Evolutionary conservation across 1,140 invertebrate species (phyloP).

Genomic region (Eciton burchellii): DNA sequence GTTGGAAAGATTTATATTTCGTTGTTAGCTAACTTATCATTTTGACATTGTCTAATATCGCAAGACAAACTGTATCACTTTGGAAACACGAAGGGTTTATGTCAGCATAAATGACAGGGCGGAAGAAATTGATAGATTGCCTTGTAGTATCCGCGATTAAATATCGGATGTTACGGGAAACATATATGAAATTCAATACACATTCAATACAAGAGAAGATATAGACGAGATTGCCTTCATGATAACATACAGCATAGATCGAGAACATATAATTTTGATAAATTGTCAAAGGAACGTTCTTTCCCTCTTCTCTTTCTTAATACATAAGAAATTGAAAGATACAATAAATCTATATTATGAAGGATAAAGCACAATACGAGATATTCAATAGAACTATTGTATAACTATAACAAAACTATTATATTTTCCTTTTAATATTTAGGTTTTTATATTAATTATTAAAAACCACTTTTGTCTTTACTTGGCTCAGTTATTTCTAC

Average conservation of each 20-base stretch:
- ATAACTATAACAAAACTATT: not conserved
- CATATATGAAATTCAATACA: conserved; percentile 26
- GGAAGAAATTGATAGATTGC: conserved; percentile 7
- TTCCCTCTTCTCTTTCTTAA: no score
- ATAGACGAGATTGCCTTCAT: conserved; percentile 9
- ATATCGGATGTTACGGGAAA: not conserved
- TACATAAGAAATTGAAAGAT: no score
- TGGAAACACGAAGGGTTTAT: not conserved
- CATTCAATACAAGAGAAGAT: not conserved
- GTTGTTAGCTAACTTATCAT: conserved; percentile 18
- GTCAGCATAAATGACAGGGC: not conserved
- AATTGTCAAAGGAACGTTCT: not conserved
- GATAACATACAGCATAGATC: not conserved
- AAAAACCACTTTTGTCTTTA: not conserved
- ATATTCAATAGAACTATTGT: not conserved
- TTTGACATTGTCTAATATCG: conserved; percentile 2
- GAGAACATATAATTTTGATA: not conserved
- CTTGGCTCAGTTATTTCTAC: not conserved
- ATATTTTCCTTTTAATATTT: not conserved
- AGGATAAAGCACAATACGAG: not conserved
- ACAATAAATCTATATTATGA: not conserved
- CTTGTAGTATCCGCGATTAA: conserved; percentile 28
- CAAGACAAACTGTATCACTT: conserved; percentile 17
- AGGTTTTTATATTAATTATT: not conserved
- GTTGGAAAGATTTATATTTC: not conserved